Percentiles rank a stretch among this genome's conserved stretches.
These are phyloP conservation scores for Cotesia vestalis DNA, from an alignment of 1,140 invertebrate genomes.

Conservation along the genomic window DNA sequence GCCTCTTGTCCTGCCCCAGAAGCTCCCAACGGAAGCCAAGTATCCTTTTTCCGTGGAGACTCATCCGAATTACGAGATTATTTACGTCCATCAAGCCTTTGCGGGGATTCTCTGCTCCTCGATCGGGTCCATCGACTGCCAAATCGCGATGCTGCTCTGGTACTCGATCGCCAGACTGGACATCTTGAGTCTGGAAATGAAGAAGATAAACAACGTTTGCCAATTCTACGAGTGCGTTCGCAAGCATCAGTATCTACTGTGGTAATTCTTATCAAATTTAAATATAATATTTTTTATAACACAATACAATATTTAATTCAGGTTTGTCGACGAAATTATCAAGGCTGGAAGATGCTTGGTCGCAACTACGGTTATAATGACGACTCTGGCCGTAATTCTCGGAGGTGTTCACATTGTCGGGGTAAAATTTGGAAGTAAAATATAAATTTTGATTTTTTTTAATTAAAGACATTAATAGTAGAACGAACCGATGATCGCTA, in stretches of 20 bases:
- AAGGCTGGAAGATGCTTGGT: background rate
- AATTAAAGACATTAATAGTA: background rate
- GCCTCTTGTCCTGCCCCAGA: slow-evolving; percentile 29
- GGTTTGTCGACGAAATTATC: slow-evolving; percentile 2
- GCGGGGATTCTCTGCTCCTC: slow-evolving; percentile 19
- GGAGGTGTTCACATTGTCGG: slow-evolving; percentile 15
- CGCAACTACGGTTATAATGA: background rate
- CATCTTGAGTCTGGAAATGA: slow-evolving; percentile 27
- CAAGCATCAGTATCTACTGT: slow-evolving; percentile 36
- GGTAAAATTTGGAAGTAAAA: background rate
- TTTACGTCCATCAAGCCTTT: slow-evolving; percentile 30
- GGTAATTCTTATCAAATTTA: slow-evolving; percentile 9
- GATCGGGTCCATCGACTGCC: slow-evolving; percentile 25
- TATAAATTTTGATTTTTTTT: background rate
- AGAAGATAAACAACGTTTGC: background rate
- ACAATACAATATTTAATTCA: background rate
- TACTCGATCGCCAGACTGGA: slow-evolving; percentile 34
- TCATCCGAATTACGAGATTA: slow-evolving; percentile 22
- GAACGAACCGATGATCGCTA: background rate
- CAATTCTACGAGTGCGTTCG: slow-evolving; percentile 28
- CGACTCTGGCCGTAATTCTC: background rate
- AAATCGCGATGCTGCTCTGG: slow-evolving; percentile 31
- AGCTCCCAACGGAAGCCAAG: slow-evolving; percentile 25
- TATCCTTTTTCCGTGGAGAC: slow-evolving; percentile 35
- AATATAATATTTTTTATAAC: background rate